A percentile compares a stretch with the other conserved stretches of the same genome.
Conservation (phyloP, 2,113 vertebrate species). For the Isichthys henryi region DNA sequence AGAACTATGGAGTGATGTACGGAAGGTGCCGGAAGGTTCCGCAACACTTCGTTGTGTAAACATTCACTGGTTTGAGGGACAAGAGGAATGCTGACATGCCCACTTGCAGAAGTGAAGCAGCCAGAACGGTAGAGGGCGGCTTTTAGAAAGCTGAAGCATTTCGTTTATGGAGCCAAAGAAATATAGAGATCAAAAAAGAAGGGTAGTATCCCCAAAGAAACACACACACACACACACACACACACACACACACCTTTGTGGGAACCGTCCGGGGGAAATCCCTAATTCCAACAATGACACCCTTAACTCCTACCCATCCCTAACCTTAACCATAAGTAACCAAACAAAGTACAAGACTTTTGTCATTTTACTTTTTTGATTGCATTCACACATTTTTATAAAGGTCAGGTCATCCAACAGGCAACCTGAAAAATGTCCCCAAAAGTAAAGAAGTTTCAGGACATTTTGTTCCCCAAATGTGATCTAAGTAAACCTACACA, state of each 20-base stretch:
- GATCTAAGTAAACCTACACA: not conserved
- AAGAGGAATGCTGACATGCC: not conserved
- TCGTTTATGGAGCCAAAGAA: not conserved
- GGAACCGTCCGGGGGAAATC: not conserved
- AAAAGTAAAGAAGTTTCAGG: not conserved
- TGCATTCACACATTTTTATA: not conserved
- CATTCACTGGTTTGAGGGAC: not conserved
- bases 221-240: not conserved
- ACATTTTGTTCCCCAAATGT: no score
- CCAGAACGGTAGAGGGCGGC: not conserved
- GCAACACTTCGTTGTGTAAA: not conserved
- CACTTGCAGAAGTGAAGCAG: not conserved
- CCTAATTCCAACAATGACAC: no score
- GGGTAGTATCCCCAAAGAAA: not conserved
- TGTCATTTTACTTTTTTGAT: no score
- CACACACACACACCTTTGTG: not conserved
- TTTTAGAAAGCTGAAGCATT: not conserved
- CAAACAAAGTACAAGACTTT: not conserved
- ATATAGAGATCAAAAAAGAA: not conserved
- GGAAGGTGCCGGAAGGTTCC: not conserved
- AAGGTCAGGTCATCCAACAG: no score
- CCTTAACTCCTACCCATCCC: not conserved
- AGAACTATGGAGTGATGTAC: not conserved
- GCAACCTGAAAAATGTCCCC: not conserved
- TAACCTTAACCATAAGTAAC: not conserved